A percentile compares a stretch with the other conserved stretches of the same genome.
These are phyloP conservation scores for Anableps anableps DNA, from an alignment of 2,797 vertebrate species.

Conservation along the genomic window DNA sequence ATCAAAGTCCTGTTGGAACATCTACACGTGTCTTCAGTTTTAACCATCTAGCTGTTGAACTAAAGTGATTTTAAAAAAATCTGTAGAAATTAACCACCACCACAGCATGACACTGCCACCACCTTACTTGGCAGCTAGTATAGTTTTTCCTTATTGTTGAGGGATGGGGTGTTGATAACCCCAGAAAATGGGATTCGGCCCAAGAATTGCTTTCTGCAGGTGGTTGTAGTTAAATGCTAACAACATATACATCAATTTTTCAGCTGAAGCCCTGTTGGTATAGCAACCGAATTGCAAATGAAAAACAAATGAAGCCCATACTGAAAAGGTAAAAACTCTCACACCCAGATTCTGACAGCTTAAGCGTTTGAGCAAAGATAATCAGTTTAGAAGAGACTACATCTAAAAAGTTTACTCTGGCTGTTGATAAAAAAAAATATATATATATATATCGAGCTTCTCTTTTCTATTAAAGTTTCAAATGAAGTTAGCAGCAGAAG, in stretches of 20 bases:
- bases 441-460: background rate
- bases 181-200: background rate
- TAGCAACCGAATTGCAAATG: background rate
- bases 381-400: background rate
- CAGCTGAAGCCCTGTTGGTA: background rate
- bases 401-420: conserved; percentile 1
- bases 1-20: background rate
- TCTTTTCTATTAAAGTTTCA: background rate
- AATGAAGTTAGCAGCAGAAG: background rate
- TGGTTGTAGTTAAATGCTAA: background rate
- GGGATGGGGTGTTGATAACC: too few species aligned
- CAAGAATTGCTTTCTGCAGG: background rate
- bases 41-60: background rate
- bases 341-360: background rate
- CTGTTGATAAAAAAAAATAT: conserved; percentile 1
- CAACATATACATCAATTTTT: background rate
- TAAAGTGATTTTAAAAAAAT: background rate
- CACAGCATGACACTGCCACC: background rate
- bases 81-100: background rate
- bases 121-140: background rate
- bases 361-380: background rate
- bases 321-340: background rate
- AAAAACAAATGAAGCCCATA: background rate
- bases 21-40: background rate
- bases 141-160: too few species aligned